Evolutionary conservation across 2,888 invertebrate genomes (phyloP), one percentile per base, ranked within the genome.

Genomic region (Leptinotarsa peninsularis): DNA sequence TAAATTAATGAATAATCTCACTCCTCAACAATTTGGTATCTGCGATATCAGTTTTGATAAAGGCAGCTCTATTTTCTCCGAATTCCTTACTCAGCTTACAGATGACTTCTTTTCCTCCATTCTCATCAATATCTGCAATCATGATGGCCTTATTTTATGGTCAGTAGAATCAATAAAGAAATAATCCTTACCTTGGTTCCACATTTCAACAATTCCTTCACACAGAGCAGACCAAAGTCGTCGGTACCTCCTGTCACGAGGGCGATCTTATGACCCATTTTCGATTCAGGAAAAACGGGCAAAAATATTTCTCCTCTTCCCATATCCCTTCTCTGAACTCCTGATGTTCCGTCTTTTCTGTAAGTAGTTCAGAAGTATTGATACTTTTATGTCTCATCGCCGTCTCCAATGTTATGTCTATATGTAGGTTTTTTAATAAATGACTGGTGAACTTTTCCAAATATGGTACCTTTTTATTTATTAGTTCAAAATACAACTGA

Each of bases 1-100:
- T 27, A 21, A 54, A 56, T 2, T 18, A 66, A 49, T 17, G 33
- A 60, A 15, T 50, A 49, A 50, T 14, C 84, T 85, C 86, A 93
- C 93, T 92, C 89, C 93, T 93, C 83, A 93, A 92, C 84, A 93
- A 92, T 21, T 91, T 91, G 84, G 92, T 92, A 85, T 93, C 93
- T 0, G 93, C 93, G 78, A 93, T 93, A 84, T 94, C 93, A 81
- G 93, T 93, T 75, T 91, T 91, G 81, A 93, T 93, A 84, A 93
- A 94, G 75, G 93, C 88, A 4, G 92, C 91, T 76, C 91, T 91
- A 84, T 92, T 91, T 80, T 92, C 90, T 58, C 93, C 93, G 83
- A 91, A 92, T 82, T 92, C 91, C 33, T 90, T 88, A 18, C 91
- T 90, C 43, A 93, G 87, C 75, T 91, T 90, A 75, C 91, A 91